Evolutionary conservation across 2,113 vertebrate species (phyloP).

Genomic region (Lycocorax pyrrhopterus): DNA sequence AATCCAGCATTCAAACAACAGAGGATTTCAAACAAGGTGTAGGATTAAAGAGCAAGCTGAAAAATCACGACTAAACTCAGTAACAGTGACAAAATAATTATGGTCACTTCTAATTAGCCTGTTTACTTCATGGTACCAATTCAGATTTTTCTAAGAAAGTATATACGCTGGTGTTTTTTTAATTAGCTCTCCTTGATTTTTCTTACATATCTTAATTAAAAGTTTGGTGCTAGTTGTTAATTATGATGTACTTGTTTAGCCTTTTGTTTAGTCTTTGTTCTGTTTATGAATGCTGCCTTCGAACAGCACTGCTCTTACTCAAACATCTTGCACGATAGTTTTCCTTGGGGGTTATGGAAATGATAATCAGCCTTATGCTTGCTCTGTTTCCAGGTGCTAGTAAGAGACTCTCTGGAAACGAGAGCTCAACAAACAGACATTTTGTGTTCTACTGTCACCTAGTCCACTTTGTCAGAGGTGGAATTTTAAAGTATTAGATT

Average conservation of each 20-base stretch:
- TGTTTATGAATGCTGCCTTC: conserved; percentile 54
- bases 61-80: neutral
- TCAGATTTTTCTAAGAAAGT: neutral
- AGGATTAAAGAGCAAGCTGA: conserved; percentile 2
- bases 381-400: conserved; percentile 52
- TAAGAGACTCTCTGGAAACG: conserved; percentile 12
- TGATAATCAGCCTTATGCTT: conserved; percentile 61
- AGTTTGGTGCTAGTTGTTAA: conserved; percentile 49
- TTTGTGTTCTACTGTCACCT: neutral
- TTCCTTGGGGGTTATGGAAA: conserved; percentile 56
- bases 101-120: conserved; percentile 45
- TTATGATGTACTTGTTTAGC: conserved; percentile 54
- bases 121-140: neutral
- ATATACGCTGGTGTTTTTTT: neutral
- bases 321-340: conserved; percentile 46
- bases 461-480: neutral
- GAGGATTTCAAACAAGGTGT: neutral
- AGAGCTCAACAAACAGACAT: conserved; percentile 19
- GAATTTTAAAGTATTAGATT: neutral
- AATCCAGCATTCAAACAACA: neutral
- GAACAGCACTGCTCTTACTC: conserved; percentile 37
- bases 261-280: conserved; percentile 58
- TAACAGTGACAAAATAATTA: conserved; percentile 34
- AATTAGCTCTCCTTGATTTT: conserved; percentile 37
- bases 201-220: conserved; percentile 50